phyloP scores from a whole-genome alignment of 1,140 invertebrate genomes.

The Thrips palmi region DNA sequence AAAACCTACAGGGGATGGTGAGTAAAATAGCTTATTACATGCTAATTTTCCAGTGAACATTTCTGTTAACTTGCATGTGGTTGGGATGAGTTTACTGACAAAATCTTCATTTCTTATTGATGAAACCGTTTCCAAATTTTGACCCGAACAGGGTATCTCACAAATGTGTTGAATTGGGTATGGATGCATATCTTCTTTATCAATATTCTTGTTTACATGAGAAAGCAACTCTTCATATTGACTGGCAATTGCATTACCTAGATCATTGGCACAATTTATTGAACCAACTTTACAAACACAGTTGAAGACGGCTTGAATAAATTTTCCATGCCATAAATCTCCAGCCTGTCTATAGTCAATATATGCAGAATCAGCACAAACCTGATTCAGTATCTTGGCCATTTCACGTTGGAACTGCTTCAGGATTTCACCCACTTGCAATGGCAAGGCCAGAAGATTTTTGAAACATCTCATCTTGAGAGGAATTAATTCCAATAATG shows the following conservation, averaged over 20 bases:
- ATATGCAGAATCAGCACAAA: neutral
- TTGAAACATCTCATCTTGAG: no score
- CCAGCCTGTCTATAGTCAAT: neutral
- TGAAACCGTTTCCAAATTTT: no score
- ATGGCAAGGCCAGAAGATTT: no score
- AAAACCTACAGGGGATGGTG: no score
- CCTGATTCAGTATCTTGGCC: neutral
- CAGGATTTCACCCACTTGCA: neutral
- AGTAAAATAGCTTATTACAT: neutral
- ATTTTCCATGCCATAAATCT: slow-evolving; percentile 12
- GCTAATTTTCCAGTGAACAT: no score
- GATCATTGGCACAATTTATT: neutral
- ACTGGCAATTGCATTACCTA: neutral
- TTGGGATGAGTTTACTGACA: no score
- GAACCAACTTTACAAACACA: slow-evolving; percentile 6
- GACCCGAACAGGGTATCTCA: no score
- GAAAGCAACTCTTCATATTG: neutral
- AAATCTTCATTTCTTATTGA: no score
- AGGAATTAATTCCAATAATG: neutral
- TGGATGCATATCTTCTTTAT: neutral
- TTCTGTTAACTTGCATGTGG: no score
- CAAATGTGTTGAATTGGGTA: no score
- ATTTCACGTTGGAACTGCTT: neutral
- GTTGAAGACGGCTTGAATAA: no score
- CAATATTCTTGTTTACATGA: neutral